phyloP scores from a whole-genome alignment of 2,113 vertebrate genomes.

The Benitochromis conjunctus region DNA sequence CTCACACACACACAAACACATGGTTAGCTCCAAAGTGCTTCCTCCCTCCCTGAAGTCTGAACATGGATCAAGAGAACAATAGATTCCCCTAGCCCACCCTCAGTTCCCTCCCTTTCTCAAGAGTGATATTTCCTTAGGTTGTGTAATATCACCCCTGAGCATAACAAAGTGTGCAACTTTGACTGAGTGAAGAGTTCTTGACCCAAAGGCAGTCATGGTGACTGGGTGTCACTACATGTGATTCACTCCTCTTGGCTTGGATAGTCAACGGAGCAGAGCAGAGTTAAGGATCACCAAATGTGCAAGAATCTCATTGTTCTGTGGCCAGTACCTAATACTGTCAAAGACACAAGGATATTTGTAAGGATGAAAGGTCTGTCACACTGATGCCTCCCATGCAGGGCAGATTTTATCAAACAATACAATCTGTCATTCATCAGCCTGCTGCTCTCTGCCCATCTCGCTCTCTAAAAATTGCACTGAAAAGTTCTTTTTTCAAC shows the following conservation, averaged over 20 bases:
- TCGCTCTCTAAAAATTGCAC: not conserved
- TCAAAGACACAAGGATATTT: not conserved
- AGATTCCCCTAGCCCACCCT: slow-evolving; percentile 20
- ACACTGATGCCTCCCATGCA: not conserved
- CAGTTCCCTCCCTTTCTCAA: slow-evolving; percentile 17
- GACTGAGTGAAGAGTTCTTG: slow-evolving; percentile 10
- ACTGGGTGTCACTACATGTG: not conserved
- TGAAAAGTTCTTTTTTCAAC: slow-evolving; percentile 12
- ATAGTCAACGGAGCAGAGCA: not conserved
- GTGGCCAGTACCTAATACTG: not conserved
- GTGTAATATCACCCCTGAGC: slow-evolving; percentile 26
- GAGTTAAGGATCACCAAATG: not conserved
- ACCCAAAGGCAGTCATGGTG: not conserved
- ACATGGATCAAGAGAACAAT: slow-evolving; percentile 49
- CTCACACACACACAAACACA: not conserved
- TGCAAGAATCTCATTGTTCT: not conserved
- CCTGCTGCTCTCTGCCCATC: not conserved
- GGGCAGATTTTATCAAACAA: not conserved
- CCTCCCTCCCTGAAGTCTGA: slow-evolving; percentile 16
- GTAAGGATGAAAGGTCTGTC: not conserved
- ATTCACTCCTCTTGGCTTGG: slow-evolving; percentile 2
- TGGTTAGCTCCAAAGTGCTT: not conserved
- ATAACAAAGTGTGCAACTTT: slow-evolving; percentile 6
- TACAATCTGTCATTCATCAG: not conserved
- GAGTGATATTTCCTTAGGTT: slow-evolving; percentile 43